These are phyloP conservation scores for Folsomia manolachei DNA, from an alignment of 2,888 invertebrate genomes.

Conservation along the genomic window DNA sequence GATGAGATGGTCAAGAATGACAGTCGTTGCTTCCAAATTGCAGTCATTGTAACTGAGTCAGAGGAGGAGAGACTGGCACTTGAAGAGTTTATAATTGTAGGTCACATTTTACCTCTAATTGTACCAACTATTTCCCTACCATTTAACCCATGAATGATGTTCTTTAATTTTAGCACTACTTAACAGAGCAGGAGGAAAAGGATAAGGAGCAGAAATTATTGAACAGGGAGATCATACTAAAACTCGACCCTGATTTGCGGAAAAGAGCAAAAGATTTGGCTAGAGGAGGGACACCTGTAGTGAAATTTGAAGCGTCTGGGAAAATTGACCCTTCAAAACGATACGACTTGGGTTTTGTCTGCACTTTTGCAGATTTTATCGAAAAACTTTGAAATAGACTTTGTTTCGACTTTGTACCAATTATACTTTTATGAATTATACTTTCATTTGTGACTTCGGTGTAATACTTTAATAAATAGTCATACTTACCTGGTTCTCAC, in stretches of 20 bases:
- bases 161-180: not conserved
- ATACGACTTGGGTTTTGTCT: not conserved
- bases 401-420: too few relatives aligned
- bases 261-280: not conserved
- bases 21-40: too few relatives aligned
- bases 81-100: not conserved
- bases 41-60: not conserved
- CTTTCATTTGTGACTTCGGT: too few relatives aligned
- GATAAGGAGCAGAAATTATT: not conserved
- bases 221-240: not conserved
- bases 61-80: not conserved
- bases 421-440: too few relatives aligned
- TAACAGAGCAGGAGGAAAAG: not conserved
- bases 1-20: too few relatives aligned
- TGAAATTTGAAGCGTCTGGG: not conserved
- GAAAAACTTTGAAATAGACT: too few relatives aligned
- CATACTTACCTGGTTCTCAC: too few relatives aligned
- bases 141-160: too few relatives aligned
- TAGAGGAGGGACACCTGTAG: not conserved
- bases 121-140: too few relatives aligned
- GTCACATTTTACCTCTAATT: not conserved
- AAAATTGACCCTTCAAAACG: not conserved
- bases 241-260: not conserved
- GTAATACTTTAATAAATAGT: too few relatives aligned
- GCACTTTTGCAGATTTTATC: not conserved